These are phyloP conservation scores for Serinus canaria DNA, from an alignment of 2,113 vertebrate genomes.

Conservation along the genomic window DNA sequence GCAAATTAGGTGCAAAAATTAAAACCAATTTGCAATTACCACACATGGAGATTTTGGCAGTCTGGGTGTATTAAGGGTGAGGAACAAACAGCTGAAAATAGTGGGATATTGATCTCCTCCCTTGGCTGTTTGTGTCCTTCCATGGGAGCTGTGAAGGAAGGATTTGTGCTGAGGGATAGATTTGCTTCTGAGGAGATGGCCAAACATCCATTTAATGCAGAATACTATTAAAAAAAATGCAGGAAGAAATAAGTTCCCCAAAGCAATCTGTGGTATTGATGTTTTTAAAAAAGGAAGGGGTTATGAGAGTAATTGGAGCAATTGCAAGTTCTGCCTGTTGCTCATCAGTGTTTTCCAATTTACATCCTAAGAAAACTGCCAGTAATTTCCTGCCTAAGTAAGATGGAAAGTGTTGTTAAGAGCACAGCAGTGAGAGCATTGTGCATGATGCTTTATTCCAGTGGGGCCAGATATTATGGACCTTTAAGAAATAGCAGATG, in stretches of 20 bases:
- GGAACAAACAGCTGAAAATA: not conserved
- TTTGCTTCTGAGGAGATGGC: not conserved
- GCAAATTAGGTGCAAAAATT: not conserved
- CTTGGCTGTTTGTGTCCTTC: not conserved
- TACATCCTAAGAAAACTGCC: not conserved
- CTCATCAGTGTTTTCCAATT: conserved; percentile 10
- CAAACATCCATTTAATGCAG: not conserved
- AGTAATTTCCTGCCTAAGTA: not conserved
- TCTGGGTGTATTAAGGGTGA: not conserved
- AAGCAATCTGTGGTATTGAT: not conserved
- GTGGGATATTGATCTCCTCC: not conserved
- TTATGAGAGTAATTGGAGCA: conserved; percentile 8
- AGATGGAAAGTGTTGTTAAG: not conserved
- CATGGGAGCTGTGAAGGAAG: not conserved
- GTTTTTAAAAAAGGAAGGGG: not conserved
- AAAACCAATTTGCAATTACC: not conserved
- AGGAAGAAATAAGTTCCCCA: not conserved
- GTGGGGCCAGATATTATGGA: not conserved
- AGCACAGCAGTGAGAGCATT: not conserved
- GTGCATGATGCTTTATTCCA: not conserved
- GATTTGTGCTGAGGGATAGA: not conserved
- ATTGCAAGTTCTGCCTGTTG: not conserved
- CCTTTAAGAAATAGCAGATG: not conserved
- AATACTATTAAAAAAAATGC: not conserved
- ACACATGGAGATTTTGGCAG: not conserved